Evolutionary conservation across 2,888 invertebrate genomes (phyloP).

Genomic region (Caenorhabditis angaria): DNA sequence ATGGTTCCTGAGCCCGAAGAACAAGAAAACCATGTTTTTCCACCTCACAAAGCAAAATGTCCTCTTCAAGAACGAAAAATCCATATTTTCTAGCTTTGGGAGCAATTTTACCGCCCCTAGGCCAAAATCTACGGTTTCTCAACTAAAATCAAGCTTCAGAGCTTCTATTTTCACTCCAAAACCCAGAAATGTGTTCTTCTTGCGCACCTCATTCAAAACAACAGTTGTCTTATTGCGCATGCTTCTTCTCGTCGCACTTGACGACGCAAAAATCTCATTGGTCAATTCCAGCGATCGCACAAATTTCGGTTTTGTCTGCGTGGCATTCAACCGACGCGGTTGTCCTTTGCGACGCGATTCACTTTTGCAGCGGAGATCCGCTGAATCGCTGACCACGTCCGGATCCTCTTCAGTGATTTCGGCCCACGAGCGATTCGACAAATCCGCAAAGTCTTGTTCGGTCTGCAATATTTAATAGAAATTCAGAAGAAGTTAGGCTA

Average conservation of each 20-base stretch:
- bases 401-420: constrained; percentile 57
- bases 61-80: too few species aligned
- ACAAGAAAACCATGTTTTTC: too few species aligned
- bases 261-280: constrained; percentile 28
- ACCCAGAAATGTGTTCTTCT: too few species aligned
- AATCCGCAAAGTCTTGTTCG: constrained; percentile 46
- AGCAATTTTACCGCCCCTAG: too few species aligned
- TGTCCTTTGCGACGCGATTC: constrained; percentile 42
- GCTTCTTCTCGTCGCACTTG: constrained; percentile 21
- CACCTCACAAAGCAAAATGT: too few species aligned
- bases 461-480: constrained; percentile 21
- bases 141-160: too few species aligned
- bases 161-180: not conserved
- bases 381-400: constrained; percentile 19
- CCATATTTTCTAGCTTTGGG: too few species aligned
- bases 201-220: not conserved
- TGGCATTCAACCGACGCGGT: constrained; percentile 25
- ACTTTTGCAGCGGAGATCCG: constrained; percentile 35
- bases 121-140: not conserved
- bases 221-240: constrained; percentile 12
- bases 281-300: constrained; percentile 39
- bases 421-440: constrained; percentile 59
- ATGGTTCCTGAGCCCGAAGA: too few species aligned
- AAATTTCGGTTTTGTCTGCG: constrained; percentile 42
- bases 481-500: not conserved